Percentiles rank a stretch among this genome's conserved stretches.
phyloP scores from a whole-genome alignment of 2,797 vertebrate genomes.

The Sphenodon punctatus region DNA sequence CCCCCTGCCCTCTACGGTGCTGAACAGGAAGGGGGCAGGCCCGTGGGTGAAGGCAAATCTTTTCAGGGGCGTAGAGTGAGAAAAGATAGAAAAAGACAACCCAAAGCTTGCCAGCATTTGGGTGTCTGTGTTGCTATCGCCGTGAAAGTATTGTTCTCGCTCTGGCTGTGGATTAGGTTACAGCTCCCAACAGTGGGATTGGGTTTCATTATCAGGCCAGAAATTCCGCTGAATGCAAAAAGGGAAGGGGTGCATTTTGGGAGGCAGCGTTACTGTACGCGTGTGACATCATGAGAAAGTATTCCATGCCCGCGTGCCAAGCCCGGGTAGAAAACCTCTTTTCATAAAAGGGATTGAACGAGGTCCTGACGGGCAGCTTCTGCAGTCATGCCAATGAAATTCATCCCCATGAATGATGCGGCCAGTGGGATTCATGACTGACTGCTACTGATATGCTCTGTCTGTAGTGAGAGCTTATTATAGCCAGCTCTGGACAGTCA shows the following conservation, averaged over 20 bases:
- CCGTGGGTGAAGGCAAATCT: no score
- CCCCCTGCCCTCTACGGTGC: no score
- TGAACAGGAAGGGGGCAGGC: no score
- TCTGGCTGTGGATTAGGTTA: neutral
- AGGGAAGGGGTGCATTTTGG: slow-evolving; percentile 36
- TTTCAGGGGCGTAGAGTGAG: fast-evolving
- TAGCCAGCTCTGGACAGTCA: no score
- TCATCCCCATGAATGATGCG: fast-evolving
- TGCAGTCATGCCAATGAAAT: fast-evolving
- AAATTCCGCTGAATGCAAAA: neutral
- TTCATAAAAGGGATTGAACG: neutral
- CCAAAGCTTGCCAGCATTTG: neutral
- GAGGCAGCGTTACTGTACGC: neutral
- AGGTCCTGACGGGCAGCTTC: neutral
- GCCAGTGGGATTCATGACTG: no score
- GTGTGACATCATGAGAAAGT: slow-evolving; percentile 14
- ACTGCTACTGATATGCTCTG: no score
- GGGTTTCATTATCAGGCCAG: neutral
- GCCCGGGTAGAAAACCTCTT: neutral
- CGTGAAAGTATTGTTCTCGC: slow-evolving; percentile 16
- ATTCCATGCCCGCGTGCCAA: neutral
- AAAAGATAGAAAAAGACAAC: neutral
- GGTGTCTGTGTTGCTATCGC: fast-evolving
- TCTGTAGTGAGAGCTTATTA: no score
- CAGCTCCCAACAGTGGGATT: neutral